Conservation (phyloP, 2,113 vertebrate genomes). For the human region DNA sequence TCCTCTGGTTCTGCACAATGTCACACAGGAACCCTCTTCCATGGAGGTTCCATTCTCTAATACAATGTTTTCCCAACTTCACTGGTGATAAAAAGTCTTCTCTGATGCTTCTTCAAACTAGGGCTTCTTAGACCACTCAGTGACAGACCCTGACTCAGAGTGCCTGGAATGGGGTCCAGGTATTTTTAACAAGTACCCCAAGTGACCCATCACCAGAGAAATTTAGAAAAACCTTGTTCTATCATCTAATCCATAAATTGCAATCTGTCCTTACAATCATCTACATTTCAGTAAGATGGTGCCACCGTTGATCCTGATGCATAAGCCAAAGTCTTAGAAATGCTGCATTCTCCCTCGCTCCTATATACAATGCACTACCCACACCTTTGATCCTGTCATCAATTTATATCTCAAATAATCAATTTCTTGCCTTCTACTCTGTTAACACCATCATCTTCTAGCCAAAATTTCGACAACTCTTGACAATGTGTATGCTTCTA, state of each 20-base stretch:
- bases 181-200: background rate
- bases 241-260: background rate
- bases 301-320: background rate
- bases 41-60: background rate
- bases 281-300: background rate
- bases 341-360: background rate
- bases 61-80: background rate
- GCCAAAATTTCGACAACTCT: background rate
- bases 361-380: background rate
- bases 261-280: background rate
- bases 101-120: background rate
- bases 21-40: background rate
- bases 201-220: background rate
- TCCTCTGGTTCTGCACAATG: background rate
- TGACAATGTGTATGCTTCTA: background rate
- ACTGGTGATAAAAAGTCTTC: background rate
- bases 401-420: background rate
- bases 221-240: background rate
- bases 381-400: background rate
- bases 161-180: background rate
- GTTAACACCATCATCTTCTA: background rate
- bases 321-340: background rate
- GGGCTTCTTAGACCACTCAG: background rate
- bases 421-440: background rate
- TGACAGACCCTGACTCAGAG: background rate